These are phyloP conservation scores for Psix sp. DNA, from an alignment of 1,140 invertebrate genomes.

Conservation along the genomic window DNA sequence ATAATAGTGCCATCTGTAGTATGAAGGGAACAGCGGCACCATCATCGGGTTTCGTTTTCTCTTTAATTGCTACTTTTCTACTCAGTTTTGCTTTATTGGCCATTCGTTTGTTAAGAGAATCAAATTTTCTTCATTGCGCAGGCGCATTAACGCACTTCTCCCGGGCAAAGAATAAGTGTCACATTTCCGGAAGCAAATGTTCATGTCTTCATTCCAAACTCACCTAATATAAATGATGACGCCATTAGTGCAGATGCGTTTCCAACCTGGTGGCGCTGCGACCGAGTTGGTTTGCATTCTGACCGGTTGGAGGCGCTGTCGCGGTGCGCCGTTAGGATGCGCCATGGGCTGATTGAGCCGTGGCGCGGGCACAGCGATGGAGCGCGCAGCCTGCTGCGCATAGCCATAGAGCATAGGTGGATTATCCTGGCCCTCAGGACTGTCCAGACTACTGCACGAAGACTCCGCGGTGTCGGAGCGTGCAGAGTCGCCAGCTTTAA, in stretches of 20 bases:
- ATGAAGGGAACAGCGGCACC: no score
- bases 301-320: slow-evolving; percentile 54
- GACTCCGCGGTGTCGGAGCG: slow-evolving; percentile 74
- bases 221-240: slow-evolving; percentile 80
- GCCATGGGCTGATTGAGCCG: slow-evolving; percentile 64
- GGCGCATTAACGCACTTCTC: no score
- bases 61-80: no score
- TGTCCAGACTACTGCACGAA: slow-evolving; percentile 74
- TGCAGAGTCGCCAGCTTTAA: background rate
- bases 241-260: slow-evolving; percentile 77
- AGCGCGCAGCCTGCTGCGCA: slow-evolving; percentile 71
- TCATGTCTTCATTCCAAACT: background rate
- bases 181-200: slow-evolving; percentile 26
- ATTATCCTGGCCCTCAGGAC: slow-evolving; percentile 70
- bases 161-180: slow-evolving; percentile 11
- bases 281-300: slow-evolving; percentile 59
- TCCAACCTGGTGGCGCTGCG: slow-evolving; percentile 79
- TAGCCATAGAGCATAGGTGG: slow-evolving; percentile 52
- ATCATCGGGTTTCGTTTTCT: no score
- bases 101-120: no score
- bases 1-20: no score
- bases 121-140: no score
- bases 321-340: slow-evolving; percentile 24
- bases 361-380: slow-evolving; percentile 43
- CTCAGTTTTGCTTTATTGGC: no score